These are phyloP conservation scores for Ganaspis brasiliensis DNA, from an alignment of 2,888 invertebrate genomes.

Conservation along the genomic window DNA sequence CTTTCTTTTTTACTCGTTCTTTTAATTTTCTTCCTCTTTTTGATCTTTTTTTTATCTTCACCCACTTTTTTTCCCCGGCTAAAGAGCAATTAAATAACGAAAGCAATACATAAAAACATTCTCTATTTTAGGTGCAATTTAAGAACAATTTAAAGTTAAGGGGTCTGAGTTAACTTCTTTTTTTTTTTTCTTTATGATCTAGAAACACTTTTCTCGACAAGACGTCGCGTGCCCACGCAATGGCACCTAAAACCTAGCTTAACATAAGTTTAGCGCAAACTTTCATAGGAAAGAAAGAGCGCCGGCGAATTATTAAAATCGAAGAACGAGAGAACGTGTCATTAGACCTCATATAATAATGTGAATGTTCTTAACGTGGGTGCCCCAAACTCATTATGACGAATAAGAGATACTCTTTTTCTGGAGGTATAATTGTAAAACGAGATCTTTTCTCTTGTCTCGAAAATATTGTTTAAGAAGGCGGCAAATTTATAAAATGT, in stretches of 20 bases:
- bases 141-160: conserved; percentile 11
- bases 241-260: conserved; percentile 23
- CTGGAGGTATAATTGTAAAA: conserved; percentile 18
- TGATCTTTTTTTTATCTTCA: not conserved
- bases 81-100: conserved; percentile 45
- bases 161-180: not conserved
- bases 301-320: conserved; percentile 50
- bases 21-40: not conserved
- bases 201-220: conserved; percentile 26
- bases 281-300: conserved; percentile 19
- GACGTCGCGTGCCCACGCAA: conserved; percentile 48
- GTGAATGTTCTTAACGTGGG: conserved; percentile 50
- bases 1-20: not conserved
- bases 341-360: conserved; percentile 55
- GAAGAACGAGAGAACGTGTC: conserved; percentile 50
- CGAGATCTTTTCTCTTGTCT: not conserved
- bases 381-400: conserved; percentile 38
- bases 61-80: conserved; percentile 40
- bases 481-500: conserved; percentile 1
- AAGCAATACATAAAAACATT: too few relatives aligned
- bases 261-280: conserved; percentile 33
- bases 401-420: not conserved
- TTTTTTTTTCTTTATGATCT: conserved; percentile 26
- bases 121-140: not conserved
- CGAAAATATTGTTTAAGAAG: not conserved